Evolutionary conservation across 2,113 vertebrate genomes (phyloP).

Genomic region (Pagrus major): DNA sequence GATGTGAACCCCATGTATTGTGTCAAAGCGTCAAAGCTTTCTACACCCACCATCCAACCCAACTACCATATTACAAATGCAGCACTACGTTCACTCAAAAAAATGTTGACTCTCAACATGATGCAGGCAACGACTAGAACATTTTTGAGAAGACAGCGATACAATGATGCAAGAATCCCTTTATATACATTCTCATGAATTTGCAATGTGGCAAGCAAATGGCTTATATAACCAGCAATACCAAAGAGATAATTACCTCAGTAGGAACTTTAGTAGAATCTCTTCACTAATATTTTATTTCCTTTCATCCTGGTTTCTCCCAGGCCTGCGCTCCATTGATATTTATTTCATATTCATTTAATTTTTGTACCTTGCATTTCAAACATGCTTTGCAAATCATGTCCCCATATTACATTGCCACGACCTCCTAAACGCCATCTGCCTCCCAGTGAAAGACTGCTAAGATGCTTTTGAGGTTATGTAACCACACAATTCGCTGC

Average conservation of each 20-base stretch:
- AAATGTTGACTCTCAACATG: not conserved
- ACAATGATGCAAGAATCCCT: not conserved
- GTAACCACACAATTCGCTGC: conserved; percentile 11
- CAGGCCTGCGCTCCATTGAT: not conserved
- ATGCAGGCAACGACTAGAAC: not conserved
- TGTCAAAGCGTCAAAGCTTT: not conserved
- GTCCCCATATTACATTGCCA: conserved; percentile 1
- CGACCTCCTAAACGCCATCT: conserved; percentile 25
- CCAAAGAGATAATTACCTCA: not conserved
- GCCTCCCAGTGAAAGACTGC: conserved; percentile 3
- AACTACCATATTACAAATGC: not conserved
- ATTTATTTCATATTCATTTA: not conserved
- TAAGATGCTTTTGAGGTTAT: conserved; percentile 31
- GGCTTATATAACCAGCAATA: not conserved
- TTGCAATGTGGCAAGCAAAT: not conserved
- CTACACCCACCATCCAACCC: not conserved
- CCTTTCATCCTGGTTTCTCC: not conserved
- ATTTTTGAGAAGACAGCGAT: not conserved
- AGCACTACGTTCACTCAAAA: not conserved
- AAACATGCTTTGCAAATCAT: conserved; percentile 1
- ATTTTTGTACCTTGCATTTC: conserved; percentile 19
- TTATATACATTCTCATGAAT: not conserved
- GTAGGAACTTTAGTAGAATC: not conserved
- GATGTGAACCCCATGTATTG: not conserved
- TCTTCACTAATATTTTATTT: not conserved